A percentile compares a stretch with the other conserved stretches of the same genome.
phyloP scores from a whole-genome alignment of 2,113 vertebrate genomes.

The Marmota monax region DNA sequence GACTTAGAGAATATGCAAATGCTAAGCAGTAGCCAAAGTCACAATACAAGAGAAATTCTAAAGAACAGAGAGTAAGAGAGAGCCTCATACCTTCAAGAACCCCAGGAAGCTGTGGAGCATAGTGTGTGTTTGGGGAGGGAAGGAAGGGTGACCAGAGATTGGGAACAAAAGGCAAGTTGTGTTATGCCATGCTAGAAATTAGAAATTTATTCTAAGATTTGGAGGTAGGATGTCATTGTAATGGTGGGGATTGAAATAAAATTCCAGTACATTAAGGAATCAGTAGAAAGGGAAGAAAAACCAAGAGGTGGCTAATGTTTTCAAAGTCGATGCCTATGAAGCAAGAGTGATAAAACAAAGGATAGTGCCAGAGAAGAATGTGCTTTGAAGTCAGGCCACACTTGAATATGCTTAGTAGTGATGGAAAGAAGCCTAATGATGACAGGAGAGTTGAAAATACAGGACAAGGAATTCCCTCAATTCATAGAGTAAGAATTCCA shows the following conservation, averaged over 20 bases:
- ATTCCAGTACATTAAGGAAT: neutral
- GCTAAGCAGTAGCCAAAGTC: neutral
- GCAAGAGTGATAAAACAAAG: neutral
- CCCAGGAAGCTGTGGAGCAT: neutral
- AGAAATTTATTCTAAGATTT: neutral
- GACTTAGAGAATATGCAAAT: neutral
- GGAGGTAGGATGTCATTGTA: neutral
- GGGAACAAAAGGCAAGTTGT: neutral
- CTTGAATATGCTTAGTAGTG: neutral
- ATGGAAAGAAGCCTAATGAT: neutral
- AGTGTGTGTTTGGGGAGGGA: neutral
- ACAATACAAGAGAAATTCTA: neutral
- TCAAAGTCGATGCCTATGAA: neutral
- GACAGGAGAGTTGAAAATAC: neutral
- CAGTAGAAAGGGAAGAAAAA: neutral
- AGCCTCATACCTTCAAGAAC: neutral
- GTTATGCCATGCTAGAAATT: neutral
- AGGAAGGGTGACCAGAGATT: rapidly evolving
- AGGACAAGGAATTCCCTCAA: neutral
- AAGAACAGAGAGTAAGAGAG: neutral
- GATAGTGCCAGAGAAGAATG: neutral
- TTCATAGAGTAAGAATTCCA: neutral
- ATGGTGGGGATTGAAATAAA: neutral
- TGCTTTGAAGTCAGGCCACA: neutral
- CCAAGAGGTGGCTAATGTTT: neutral